Evolutionary conservation across 2,888 invertebrate genomes (phyloP), one percentile per base, ranked within the genome.

Genomic region (Epinotia demarniana): DNA sequence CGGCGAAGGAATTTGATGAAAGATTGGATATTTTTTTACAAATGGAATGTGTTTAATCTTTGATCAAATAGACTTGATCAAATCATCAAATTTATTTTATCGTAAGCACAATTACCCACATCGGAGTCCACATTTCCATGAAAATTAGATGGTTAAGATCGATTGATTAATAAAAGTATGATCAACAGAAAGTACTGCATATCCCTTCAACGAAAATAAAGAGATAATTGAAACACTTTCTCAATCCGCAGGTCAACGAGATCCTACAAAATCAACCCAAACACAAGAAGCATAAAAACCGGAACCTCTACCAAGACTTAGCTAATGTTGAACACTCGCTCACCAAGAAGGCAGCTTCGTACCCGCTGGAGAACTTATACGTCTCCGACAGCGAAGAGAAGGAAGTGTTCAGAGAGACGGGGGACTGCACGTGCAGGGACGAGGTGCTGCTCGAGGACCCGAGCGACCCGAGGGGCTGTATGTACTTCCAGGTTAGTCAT

Each of bases 401-500:
- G 11, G 27, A 27, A 12, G 53, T 13, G 6, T n/a, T 9, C 4
- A 1, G 23, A 16, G 18, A 16, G 33, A 2, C 19, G 6, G 81
- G 81, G 13, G 39, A 9, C 9, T 91, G 90, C 64, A 75, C 80
- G 0, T 90, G 91, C 63, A 79, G 75, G 0, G 91, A 90, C 12
- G 79, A 83, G 0, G 86, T 92, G 2, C 76, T 86, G 9, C 76
- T 92, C 0, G 94, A 94, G 77, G 92, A 93, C 57, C 90, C 92
- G 0, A 85, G 92, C 67, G 92, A 95, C 69, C 96, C 96, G 0
- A 89, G 92, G 49, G 96, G 96, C 0, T 96, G 96, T 71, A 89
- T 95, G 18, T 96, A 95, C 82, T 96, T 96, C 80, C 96, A 96
- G 92, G 95, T 95, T 57, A 66, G 49, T 13, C 1, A 16, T 3